Evolutionary conservation across 2,888 invertebrate species (phyloP), one percentile per base, ranked within the genome.

Genomic region (Sipha maydis): DNA sequence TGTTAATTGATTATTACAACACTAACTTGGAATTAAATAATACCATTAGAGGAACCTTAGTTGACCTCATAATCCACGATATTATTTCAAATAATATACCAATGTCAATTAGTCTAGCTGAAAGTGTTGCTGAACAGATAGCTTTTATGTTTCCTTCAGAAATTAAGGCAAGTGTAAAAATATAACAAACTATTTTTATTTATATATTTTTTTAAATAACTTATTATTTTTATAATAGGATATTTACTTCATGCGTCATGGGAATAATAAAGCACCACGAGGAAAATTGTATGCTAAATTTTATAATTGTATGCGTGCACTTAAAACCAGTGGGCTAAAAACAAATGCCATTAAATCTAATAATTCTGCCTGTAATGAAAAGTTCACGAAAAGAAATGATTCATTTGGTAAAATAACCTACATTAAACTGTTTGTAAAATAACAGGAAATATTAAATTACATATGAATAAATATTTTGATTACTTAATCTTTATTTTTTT

Each of bases 231-330:
- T 7, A 54, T 54, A 54, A 11, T 54, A 54, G 54, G 54, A 54
- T 54, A 54, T 54, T 54, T 54, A 54, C 54, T 54, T 54, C 54
- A 54, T 54, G 54, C 54, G 54, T 54, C 54, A 54, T 54, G 73
- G 73, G 34, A 73, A 73, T 73, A 73, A 73, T 3, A 73, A 73
- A 0, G 25, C 73, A 73, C 73, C 38, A 73, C 7, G 38, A 73
- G 73, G 34, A 73, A 73, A 73, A 73, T 38, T 73, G 38, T 73
- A 34, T 73, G 38, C 73, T 73, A 38, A 73, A 73, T 73, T 73
- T 73, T 73, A 73, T 3, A 75, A 75, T 75, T 77, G 54, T 54
- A 54, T 54, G 54, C 54, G 54, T 54, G 54, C 54, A 54, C 54
- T 54, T 54, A 54, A 54, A 54, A 11, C 54, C 54, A 54, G 54